Evolutionary conservation across 2,113 vertebrate species (phyloP), one percentile per base, ranked within the genome.

Genomic region (Tupaia chinensis): DNA sequence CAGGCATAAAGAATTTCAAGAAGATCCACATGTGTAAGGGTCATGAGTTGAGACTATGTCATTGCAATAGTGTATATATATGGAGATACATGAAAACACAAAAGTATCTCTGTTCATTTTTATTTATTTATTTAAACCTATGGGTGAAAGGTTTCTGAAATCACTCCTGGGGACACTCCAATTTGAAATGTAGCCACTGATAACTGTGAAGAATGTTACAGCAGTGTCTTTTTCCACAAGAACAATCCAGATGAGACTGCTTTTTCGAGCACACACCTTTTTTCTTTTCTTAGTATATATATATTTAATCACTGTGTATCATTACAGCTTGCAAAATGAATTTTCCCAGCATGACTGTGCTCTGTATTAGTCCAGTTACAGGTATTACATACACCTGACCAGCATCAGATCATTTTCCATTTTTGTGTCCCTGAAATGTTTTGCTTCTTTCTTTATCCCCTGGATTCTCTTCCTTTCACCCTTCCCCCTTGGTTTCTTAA

Each of bases 201-300:
- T 93, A 9, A 94, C 19, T 44, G 16, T 86, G 23, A 58, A 94
- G 89, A 92, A 66, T 10, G 14, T 84, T 76, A 89, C 53, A 34
- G 1, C 61, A 76, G 3, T 66, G 25, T 60, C 27, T 85, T 53
- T 85, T 53, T 72, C 68, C 69, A 54, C 58, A 76, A 11, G 53
- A 77, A 89, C 29, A 78, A 89, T 89, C n/a, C 27, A 87, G 84
- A 89, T 9, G 9, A 85, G 56, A 4, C 34, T 23, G 19, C 56
- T 94, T 84, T 73, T 70, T 82, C 61, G 95, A 73, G 58, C 76
- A 74, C 34, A 88, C 12, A 29, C 4, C 72, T 54, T 70, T 44
- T 44, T 44, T 44, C 44, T 44, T 44, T 44, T 44, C 5, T 44
- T 44, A 44, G 44, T 44, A 44, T 44, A 44, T 44, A 44, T 44